phyloP scores from a whole-genome alignment of 2,113 vertebrate genomes.

The Phyllopteryx taeniolatus region DNA sequence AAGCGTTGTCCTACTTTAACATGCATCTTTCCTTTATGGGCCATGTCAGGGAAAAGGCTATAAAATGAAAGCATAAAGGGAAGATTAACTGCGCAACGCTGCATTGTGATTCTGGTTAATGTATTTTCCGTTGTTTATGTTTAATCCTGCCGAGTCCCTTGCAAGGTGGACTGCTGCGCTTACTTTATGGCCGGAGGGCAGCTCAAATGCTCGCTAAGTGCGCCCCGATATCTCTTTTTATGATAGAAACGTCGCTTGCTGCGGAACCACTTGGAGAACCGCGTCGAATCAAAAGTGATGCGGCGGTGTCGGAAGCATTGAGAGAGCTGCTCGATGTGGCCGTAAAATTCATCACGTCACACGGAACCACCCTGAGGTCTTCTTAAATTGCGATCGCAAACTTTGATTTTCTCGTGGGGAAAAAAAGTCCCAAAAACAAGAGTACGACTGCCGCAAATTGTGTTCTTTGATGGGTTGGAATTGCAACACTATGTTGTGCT shows the following conservation, averaged over 20 bases:
- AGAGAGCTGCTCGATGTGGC: not conserved
- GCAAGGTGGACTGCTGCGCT: not conserved
- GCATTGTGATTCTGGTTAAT: not conserved
- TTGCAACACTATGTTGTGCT: not conserved
- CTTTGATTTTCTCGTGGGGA: not conserved
- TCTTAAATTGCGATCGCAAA: not conserved
- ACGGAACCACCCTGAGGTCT: not conserved
- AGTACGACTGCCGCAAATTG: too few relatives aligned
- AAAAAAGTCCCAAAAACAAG: too few relatives aligned
- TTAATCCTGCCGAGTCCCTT: not conserved
- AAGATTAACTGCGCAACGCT: not conserved
- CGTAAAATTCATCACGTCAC: not conserved
- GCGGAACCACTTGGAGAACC: not conserved
- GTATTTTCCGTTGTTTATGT: not conserved
- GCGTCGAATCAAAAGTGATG: not conserved
- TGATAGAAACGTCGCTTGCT: not conserved
- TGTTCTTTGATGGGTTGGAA: not conserved
- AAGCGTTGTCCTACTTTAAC: not conserved
- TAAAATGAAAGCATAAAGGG: not conserved
- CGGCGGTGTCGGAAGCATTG: not conserved
- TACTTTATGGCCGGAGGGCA: not conserved
- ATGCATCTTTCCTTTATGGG: not conserved
- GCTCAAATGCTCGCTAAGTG: not conserved
- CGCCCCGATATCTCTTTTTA: not conserved
- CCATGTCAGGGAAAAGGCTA: not conserved